Percentiles rank a stretch among this genome's conserved stretches.
These are phyloP conservation scores for Hippocampus zosterae DNA, from an alignment of 2,113 vertebrate genomes.

Conservation along the genomic window DNA sequence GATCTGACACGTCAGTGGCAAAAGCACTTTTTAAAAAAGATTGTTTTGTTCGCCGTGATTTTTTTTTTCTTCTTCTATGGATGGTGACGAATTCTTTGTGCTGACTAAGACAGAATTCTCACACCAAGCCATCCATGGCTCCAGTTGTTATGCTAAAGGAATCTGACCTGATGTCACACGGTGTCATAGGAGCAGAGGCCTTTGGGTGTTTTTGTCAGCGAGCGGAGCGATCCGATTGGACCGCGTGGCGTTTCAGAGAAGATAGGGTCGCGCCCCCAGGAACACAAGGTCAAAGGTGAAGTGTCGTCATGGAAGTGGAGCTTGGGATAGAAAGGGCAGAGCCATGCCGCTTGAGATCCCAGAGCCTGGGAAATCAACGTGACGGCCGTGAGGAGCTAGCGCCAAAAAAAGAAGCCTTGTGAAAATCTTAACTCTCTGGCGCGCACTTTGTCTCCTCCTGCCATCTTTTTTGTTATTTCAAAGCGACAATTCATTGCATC, in stretches of 20 bases:
- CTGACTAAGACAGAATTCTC: conserved; percentile 58
- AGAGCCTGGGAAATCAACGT: conserved; percentile 62
- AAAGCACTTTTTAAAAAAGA: not conserved
- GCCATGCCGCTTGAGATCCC: conserved; percentile 53
- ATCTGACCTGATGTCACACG: conserved; percentile 72
- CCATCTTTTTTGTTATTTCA: conserved; percentile 4
- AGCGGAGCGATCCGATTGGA: conserved; percentile 52
- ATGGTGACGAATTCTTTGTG: conserved; percentile 46
- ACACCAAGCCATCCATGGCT: conserved; percentile 29
- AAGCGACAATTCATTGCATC: conserved; percentile 14
- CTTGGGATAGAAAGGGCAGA: conserved; percentile 59
- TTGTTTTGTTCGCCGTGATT: not conserved
- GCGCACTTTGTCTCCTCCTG: conserved; percentile 17
- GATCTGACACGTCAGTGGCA: not conserved
- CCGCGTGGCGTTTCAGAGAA: conserved; percentile 58
- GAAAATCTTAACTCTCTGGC: conserved; percentile 15
- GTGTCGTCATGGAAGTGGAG: conserved; percentile 69
- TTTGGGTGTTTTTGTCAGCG: conserved; percentile 66
- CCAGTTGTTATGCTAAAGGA: conserved; percentile 70
- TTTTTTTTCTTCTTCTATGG: conserved; percentile 7
- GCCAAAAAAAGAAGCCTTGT: conserved; percentile 36
- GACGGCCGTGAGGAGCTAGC: conserved; percentile 40
- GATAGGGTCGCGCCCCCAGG: conserved; percentile 53
- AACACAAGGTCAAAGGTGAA: conserved; percentile 63
- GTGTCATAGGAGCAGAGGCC: conserved; percentile 65